These are phyloP conservation scores for Gymnarchus niloticus DNA, from an alignment of 2,113 vertebrate species.

Conservation along the genomic window DNA sequence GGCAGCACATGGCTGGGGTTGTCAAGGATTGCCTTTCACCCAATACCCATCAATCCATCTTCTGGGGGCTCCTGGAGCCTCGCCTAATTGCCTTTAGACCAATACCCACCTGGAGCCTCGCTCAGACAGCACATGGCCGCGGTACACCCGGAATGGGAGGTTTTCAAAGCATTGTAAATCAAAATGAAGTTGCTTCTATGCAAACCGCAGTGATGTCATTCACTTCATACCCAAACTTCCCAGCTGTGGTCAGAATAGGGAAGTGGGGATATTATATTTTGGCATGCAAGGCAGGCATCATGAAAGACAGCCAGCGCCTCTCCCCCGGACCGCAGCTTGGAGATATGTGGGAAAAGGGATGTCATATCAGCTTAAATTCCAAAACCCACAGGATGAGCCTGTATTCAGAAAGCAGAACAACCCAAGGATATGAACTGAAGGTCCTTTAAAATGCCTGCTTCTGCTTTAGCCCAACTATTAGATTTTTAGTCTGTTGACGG, in stretches of 20 bases:
- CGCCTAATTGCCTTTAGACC: no score
- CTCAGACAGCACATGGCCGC: background rate
- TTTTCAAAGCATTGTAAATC: constrained; percentile 1
- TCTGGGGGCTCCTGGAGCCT: background rate
- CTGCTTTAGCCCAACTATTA: background rate
- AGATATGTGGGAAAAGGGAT: background rate
- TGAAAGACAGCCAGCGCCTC: background rate
- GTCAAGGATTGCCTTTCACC: background rate
- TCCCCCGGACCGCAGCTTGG: background rate
- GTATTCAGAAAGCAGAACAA: background rate
- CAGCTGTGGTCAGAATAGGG: constrained; percentile 29
- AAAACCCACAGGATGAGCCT: background rate
- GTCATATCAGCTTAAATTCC: background rate
- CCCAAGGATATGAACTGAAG: background rate
- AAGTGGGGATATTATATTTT: constrained; percentile 18
- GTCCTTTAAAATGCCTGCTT: background rate
- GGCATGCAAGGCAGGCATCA: constrained; percentile 1
- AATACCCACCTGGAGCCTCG: background rate
- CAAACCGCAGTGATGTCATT: background rate
- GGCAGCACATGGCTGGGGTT: no score
- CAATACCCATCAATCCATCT: background rate
- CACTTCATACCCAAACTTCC: background rate
- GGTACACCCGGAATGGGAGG: background rate
- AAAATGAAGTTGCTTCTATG: background rate
- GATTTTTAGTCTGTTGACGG: background rate